Conservation (phyloP, 2,888 invertebrate species). For the Lasiommata megera region DNA sequence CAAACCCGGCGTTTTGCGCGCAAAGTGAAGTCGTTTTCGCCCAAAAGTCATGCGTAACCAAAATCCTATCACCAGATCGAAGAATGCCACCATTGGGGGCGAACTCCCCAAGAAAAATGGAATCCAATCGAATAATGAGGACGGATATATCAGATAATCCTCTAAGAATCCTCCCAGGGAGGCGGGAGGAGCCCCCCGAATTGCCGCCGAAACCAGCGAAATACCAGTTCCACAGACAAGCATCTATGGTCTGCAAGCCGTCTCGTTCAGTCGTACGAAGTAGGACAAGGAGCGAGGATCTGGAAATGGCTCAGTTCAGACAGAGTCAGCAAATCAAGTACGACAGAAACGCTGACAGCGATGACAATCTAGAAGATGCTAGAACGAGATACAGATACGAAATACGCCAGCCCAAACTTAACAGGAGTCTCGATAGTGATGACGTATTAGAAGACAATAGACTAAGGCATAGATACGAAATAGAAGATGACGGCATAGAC, state of each 20-base stretch:
- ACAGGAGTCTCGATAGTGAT: slow-evolving; percentile 58
- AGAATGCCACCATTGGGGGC: slow-evolving; percentile 69
- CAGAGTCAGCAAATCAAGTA: slow-evolving; percentile 50
- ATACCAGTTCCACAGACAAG: slow-evolving; percentile 66
- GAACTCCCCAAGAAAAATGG: slow-evolving; percentile 69
- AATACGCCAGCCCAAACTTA: slow-evolving; percentile 46
- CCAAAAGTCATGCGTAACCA: slow-evolving; percentile 63
- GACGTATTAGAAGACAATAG: slow-evolving; percentile 58
- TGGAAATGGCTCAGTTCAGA: slow-evolving; percentile 74
- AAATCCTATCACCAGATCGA: slow-evolving; percentile 53
- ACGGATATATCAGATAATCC: slow-evolving; percentile 77
- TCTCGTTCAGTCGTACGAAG: slow-evolving; percentile 55
- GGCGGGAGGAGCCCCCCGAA: slow-evolving; percentile 67
- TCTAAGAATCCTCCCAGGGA: slow-evolving; percentile 59
- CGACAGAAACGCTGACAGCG: slow-evolving; percentile 58
- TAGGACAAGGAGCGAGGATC: slow-evolving; percentile 64
- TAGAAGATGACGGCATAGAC: slow-evolving; percentile 67
- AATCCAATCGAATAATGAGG: slow-evolving; percentile 62
- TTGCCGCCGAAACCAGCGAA: slow-evolving; percentile 69
- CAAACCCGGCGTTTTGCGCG: slow-evolving; percentile 90
- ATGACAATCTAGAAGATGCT: slow-evolving; percentile 60
- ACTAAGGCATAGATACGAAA: slow-evolving; percentile 75
- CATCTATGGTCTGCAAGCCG: slow-evolving; percentile 77
- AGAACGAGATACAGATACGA: slow-evolving; percentile 76
- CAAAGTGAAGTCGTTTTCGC: slow-evolving; percentile 84